Evolutionary conservation across 2,113 vertebrate species (phyloP).

Genomic region (Semnornis frantzii): DNA sequence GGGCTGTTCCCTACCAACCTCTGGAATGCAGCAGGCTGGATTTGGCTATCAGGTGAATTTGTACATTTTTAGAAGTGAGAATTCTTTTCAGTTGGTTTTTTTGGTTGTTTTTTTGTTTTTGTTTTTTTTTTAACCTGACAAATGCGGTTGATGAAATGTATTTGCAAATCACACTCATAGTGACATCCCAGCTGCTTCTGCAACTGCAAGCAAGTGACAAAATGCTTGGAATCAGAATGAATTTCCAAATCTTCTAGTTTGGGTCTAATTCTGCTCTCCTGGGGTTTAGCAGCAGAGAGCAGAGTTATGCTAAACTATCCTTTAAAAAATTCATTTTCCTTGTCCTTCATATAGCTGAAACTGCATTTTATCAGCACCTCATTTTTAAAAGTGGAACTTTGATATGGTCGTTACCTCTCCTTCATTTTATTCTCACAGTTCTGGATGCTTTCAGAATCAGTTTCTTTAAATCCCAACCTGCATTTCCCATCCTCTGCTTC

Average conservation of each 20-base stretch:
- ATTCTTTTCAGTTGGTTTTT: background rate
- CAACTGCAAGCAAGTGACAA: background rate
- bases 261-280: slow-evolving; percentile 2
- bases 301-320: background rate
- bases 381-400: slow-evolving; percentile 28
- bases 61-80: background rate
- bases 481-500: background rate
- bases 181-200: background rate
- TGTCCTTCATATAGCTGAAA: background rate
- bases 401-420: background rate
- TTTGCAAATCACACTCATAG: background rate
- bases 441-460: background rate
- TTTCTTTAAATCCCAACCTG: background rate
- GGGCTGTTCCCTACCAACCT: background rate
- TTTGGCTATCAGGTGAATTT: background rate
- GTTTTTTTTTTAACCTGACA: background rate
- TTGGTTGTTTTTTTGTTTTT: background rate
- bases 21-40: background rate
- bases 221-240: background rate
- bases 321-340: background rate
- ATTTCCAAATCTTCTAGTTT: background rate
- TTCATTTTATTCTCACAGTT: background rate
- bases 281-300: background rate
- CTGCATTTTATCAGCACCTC: background rate
- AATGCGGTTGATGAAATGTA: background rate